Base-by-base conservation (phyloP, 2,797 vertebrate species). In the Enteromius treurensis region DNA sequence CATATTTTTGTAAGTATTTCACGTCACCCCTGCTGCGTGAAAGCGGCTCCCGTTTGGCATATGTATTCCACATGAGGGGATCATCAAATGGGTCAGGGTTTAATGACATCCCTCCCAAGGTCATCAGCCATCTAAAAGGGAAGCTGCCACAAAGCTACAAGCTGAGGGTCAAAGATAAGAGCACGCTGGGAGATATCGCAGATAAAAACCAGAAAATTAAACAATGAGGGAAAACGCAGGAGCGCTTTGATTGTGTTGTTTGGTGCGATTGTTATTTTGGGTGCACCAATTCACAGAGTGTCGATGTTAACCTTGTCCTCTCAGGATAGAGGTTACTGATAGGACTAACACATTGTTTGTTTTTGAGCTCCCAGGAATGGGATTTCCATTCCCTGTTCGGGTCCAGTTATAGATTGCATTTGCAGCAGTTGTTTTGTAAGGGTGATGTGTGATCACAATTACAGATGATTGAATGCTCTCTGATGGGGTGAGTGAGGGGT, bases 1-100 rank as follows among this genome's bases (percentile, higher is more conserved):
- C 96, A 97, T 98, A 99, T 99, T 99, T 99, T 97, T 98, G 96
- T 97, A 98, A 99, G 98, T 98, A 98, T 98, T 98, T 97, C 96
- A 97, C 98, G 96, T 95, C 98, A 97, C 97, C 96, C 97, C 96
- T 94, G 92, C 94, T 94, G 94, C 81, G 93, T 91, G 69, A 90
- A 93, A 92, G 82, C 95, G 92, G 93, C 95, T 91, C 93, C 95
- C 94, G 95, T 93, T 97, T 96, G 95, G 97, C 96, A 96, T 97
- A 97, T 96, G 96, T 96, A 97, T 98, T 97, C 96, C 94, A 95
- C 94, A 95, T 92, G 95, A 96, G 95, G 94, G 92, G 95, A 97
- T 96, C 96, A 95, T 96, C 94, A 95, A 96, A 97, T 96, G 96
- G 97, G 97, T 97, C 97, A 97, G 95, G 96, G 96, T 96, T 96